These are phyloP conservation scores for Carcina quercana DNA, from an alignment of 2,888 invertebrate genomes.

Conservation along the genomic window DNA sequence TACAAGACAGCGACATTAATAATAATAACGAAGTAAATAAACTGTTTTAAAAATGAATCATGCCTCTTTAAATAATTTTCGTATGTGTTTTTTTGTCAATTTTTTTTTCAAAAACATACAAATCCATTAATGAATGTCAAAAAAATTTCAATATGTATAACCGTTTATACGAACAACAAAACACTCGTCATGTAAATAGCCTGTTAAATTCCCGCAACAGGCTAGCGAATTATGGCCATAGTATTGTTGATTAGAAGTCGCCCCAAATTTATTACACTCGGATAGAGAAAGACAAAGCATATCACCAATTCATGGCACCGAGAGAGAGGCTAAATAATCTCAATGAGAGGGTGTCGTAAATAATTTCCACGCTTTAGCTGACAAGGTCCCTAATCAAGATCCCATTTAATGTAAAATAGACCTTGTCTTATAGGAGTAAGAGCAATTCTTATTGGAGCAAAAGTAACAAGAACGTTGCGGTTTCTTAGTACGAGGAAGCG, in stretches of 20 bases:
- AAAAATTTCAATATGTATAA: no score
- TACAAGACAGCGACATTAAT: no score
- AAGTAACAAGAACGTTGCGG: conserved; percentile 39
- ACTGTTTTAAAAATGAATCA: no score
- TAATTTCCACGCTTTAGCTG: conserved; percentile 52
- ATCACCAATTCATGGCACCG: conserved; percentile 21
- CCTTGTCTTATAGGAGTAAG: conserved; percentile 18
- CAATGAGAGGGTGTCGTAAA: conserved; percentile 64
- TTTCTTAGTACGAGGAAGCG: conserved; percentile 41
- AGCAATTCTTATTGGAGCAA: conserved; percentile 22
- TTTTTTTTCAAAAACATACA: background rate
- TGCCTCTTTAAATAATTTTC: no score
- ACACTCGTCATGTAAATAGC: conserved; percentile 38
- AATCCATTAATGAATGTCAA: no score
- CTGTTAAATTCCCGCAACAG: conserved; percentile 43
- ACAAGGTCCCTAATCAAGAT: conserved; percentile 42
- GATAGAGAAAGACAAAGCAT: conserved; percentile 34
- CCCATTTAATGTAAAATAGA: conserved; percentile 17
- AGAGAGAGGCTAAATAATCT: conserved; percentile 41
- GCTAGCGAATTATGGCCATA: conserved; percentile 52
- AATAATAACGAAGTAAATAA: no score
- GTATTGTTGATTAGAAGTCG: conserved; percentile 58
- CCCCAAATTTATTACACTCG: conserved; percentile 52
- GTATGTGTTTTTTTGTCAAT: no score
- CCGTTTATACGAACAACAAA: no score